Conservation (phyloP, 2,797 vertebrate genomes). For the Protosalanx chinensis region DNA sequence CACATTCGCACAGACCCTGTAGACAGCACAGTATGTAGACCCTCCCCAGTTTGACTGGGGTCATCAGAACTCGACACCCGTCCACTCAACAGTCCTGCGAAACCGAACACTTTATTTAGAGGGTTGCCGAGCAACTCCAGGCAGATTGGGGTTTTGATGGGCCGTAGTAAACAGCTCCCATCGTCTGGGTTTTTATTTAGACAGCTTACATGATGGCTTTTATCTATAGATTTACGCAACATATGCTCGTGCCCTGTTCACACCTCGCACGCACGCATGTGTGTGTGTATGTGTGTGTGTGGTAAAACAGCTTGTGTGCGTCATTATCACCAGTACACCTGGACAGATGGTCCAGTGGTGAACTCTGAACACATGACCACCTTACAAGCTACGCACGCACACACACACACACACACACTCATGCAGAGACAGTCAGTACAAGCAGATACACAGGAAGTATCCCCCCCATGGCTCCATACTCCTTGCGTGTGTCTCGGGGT, state of each 20-base stretch:
- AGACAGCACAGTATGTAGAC: constrained; percentile 51
- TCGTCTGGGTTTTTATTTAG: constrained; percentile 24
- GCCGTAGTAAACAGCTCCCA: constrained; percentile 34
- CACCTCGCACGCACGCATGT: constrained; percentile 31
- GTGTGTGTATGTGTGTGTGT: constrained; percentile 11
- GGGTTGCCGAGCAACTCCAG: constrained; percentile 47
- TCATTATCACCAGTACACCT: constrained; percentile 13
- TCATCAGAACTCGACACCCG: constrained; percentile 47
- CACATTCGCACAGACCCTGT: constrained; percentile 1
- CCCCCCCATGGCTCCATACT: not conserved
- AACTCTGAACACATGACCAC: not conserved
- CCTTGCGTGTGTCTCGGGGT: not conserved
- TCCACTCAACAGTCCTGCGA: constrained; percentile 42
- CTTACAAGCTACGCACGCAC: not conserved
- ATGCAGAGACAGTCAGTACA: not conserved
- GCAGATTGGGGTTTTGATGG: constrained; percentile 46
- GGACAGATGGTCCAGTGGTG: not conserved
- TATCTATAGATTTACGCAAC: constrained; percentile 41
- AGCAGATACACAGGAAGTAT: not conserved
- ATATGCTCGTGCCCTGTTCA: constrained; percentile 38
- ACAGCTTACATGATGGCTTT: constrained; percentile 17
- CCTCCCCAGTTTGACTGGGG: constrained; percentile 43
- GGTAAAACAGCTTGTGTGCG: constrained; percentile 10
- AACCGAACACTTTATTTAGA: constrained; percentile 52
- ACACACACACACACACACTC: not conserved